Base-by-base conservation (phyloP, 2,797 vertebrate genomes). In the Lutjanus argentimaculatus region DNA sequence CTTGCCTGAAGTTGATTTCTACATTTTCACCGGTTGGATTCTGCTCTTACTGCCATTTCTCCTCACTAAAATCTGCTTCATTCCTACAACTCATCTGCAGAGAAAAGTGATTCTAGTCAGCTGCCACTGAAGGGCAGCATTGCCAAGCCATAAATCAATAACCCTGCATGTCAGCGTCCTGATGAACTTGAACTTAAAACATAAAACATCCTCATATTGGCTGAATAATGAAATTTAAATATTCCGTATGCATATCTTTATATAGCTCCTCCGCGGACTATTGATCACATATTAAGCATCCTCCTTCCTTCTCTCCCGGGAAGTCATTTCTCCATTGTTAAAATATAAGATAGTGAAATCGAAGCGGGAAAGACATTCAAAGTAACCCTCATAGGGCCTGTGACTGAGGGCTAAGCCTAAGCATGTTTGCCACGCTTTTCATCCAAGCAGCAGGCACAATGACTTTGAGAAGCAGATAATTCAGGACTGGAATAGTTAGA, bases 61-160 rank as follows among this genome's bases (percentile, higher is more conserved):
- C 42, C 51, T 58, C 48, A 43, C 49, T 7, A 17, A 43, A 48
- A 75, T 49, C 63, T 19, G 40, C 61, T 64, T 72, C 55, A 40
- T 59, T 79, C 63, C 36, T 76, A 43, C 56, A 65, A 52, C 53
- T 82, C 68, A 40, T 88, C 75, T 48, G 67, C n/a, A 59, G 59
- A 63, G 72, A 83, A 88, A 90, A 91, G 94, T 89, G 79, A 90
- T 94, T 93, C 92, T 88, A 75, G 81, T 84, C 83, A 75, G 66
- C 89, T 94, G 88, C 94, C 94, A 95, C 94, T 93, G 93, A 92
- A 94, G 93, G 94, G 93, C 93, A 95, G 94, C 84, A 95, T 95
- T 93, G 93, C 89, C 93, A 95, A 95, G 90, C 93, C 90, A 85
- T 93, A 92, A 93, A 94, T 93, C 92, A 94, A 90, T 84, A 90